Base-by-base conservation (phyloP, 2,888 invertebrate species). In the Lutraria lutraria region DNA sequence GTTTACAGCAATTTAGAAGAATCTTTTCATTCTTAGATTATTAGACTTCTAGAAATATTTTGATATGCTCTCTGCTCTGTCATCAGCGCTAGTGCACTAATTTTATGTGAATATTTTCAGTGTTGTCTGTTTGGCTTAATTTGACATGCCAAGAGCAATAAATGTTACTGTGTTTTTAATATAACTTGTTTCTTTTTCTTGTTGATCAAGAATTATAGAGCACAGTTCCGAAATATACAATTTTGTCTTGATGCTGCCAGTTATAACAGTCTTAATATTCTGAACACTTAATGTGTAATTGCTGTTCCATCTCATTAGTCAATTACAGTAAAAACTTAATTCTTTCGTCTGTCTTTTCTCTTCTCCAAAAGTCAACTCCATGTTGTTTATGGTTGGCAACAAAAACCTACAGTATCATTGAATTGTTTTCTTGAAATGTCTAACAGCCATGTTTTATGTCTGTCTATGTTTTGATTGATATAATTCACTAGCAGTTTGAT, bases 401-500 rank as follows among this genome's bases (percentile, higher is more conserved):
- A 15, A 15, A 56, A 56, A 13, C 56, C 3, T 8, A 56, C 56
- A 56, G 56, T 56, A 8, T 56, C 56, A 19, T 56, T 56, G 56
- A 56, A 12, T 56, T 25, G 6, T 68, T 10, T n/a, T 68, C 63
- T 25, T 68, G n/a, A 68, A 12, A 25, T 25, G 63, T 68, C 63
- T 25, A n/a, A 25, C 25, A 25, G 25, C 63, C 63, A 25, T 25
- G 63, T 68, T 4, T 43, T 68, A 4, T 68, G 63, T 68, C 63
- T 68, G 63, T 68, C 8, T 21, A 13, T 12, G 12, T 63, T 25
- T 68, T 21, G n/a, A 68, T 68, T 63, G 63, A 21, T n/a, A 21
- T 63, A 63, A 63, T 63, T 19, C 21, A 63, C 63, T 63, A n/a
- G 63, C 63, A n/a, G n/a, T n/a, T n/a, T n/a, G n/a, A n/a, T n/a